Conservation (phyloP, 2,888 invertebrate species). For the Limnephilus lunatus region DNA sequence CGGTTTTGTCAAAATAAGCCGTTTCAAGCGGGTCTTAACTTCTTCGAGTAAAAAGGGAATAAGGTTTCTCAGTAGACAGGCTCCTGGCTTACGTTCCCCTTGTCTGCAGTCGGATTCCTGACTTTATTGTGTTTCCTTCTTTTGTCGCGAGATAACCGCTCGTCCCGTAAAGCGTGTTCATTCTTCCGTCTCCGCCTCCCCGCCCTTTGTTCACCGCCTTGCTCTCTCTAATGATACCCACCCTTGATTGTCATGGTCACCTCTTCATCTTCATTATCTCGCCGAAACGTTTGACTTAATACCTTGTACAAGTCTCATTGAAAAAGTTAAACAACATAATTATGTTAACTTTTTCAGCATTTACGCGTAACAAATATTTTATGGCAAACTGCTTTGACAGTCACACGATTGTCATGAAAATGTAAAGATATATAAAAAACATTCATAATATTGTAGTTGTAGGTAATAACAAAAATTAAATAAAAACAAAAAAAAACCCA, state of each 20-base stretch:
- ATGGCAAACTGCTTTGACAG: not conserved
- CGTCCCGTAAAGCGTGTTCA: slow-evolving; percentile 35
- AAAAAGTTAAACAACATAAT: not conserved
- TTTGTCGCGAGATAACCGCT: slow-evolving; percentile 59
- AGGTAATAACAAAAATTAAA: no score
- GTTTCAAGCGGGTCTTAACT: slow-evolving; percentile 63
- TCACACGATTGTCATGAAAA: not conserved
- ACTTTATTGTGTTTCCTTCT: slow-evolving; percentile 61
- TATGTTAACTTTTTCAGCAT: not conserved
- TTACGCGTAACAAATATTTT: not conserved
- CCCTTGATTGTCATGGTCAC: slow-evolving; percentile 6
- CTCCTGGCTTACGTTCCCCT: slow-evolving; percentile 59
- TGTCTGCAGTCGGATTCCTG: slow-evolving; percentile 57
- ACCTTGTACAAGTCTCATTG: not conserved
- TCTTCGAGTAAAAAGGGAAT: slow-evolving; percentile 64
- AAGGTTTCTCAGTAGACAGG: slow-evolving; percentile 59
- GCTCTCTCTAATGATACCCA: slow-evolving; percentile 36
- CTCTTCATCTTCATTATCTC: not conserved
- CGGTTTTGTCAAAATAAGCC: slow-evolving; percentile 65
- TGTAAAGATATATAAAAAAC: not conserved
- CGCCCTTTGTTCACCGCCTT: slow-evolving; percentile 38
- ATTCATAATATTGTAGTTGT: no score
- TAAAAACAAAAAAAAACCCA: no score
- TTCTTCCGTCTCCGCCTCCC: not conserved
- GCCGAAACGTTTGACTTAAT: not conserved